These are phyloP conservation scores for Temnothorax nylanderi DNA, from an alignment of 1,140 invertebrate genomes.

Conservation along the genomic window DNA sequence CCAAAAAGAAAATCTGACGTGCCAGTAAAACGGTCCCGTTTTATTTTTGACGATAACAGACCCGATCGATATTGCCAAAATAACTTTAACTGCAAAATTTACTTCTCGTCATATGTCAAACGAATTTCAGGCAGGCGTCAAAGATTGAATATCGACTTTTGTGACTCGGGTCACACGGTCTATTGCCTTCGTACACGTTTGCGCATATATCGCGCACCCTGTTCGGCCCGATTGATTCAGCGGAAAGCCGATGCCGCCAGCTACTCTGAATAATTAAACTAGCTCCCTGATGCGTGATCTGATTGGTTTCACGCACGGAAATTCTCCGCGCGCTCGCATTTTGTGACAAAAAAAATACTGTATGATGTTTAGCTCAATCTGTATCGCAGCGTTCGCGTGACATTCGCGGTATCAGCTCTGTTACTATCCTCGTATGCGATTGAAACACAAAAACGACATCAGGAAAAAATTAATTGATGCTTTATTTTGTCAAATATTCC, in stretches of 20 bases:
- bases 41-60: slow-evolving; percentile 34
- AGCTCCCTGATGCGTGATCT: slow-evolving; percentile 61
- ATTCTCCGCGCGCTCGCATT: slow-evolving; percentile 28
- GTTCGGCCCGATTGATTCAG: slow-evolving; percentile 66
- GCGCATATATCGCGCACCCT: slow-evolving; percentile 22
- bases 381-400: slow-evolving; percentile 47
- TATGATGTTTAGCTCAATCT: slow-evolving; percentile 30
- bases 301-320: slow-evolving; percentile 64
- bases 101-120: slow-evolving; percentile 49
- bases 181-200: slow-evolving; percentile 18
- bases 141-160: slow-evolving; percentile 60
- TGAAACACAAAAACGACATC: neutral
- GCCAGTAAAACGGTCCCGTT: neutral
- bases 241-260: slow-evolving; percentile 60
- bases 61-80: slow-evolving; percentile 25
- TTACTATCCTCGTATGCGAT: neutral
- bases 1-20: neutral
- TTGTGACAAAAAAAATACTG: slow-evolving; percentile 10
- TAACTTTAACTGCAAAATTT: slow-evolving; percentile 45
- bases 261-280: slow-evolving; percentile 74
- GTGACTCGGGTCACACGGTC: slow-evolving; percentile 51
- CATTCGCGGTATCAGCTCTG: slow-evolving; percentile 2
- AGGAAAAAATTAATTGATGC: neutral
- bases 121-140: slow-evolving; percentile 52
- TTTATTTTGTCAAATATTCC: neutral